These are phyloP conservation scores for Notothenia rossii DNA, from an alignment of 2,113 vertebrate species.

Conservation along the genomic window DNA sequence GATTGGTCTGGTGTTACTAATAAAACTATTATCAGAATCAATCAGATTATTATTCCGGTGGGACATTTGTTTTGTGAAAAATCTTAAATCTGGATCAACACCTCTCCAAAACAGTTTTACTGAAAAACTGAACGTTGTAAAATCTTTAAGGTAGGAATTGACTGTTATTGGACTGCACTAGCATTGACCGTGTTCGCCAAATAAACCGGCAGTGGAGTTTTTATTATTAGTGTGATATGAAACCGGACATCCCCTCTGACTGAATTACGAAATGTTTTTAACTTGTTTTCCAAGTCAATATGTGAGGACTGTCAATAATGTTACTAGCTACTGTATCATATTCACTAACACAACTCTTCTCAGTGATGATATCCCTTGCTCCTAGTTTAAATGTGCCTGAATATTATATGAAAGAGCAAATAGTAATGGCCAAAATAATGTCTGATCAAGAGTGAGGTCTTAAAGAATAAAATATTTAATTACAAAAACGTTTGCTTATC, in stretches of 20 bases:
- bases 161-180: background rate
- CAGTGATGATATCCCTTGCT: background rate
- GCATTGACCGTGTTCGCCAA: background rate
- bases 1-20: no score
- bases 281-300: background rate
- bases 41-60: no score
- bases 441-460: background rate
- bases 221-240: background rate
- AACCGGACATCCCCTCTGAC: background rate
- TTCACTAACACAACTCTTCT: background rate
- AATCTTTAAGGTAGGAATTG: background rate
- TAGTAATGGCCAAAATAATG: background rate
- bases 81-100: background rate
- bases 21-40: no score
- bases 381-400: background rate
- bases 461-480: background rate
- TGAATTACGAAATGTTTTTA: background rate
- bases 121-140: background rate
- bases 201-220: background rate
- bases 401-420: background rate
- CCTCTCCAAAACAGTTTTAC: background rate
- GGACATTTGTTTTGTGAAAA: no score
- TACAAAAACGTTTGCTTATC: conserved; percentile 30
- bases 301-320: background rate
- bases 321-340: background rate